Evolutionary conservation across 2,888 invertebrate genomes (phyloP).

Genomic region (Eupithecia insigniata): DNA sequence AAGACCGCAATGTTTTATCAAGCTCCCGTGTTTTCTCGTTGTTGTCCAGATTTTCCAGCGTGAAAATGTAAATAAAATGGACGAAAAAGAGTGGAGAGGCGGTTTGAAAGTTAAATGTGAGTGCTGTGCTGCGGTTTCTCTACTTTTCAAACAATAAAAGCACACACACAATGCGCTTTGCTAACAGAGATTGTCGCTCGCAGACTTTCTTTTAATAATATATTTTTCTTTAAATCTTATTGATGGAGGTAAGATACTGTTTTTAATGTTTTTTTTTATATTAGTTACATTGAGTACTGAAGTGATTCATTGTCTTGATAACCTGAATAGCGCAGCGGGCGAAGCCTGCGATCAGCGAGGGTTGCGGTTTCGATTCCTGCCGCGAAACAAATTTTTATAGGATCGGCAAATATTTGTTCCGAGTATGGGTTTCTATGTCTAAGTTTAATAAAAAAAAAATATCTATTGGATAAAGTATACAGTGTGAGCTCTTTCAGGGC

Average conservation of each 20-base stretch:
- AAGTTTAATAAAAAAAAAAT: background rate
- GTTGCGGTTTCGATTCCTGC: no score
- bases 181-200: slow-evolving; percentile 14
- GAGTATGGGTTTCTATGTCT: background rate
- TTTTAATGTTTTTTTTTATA: background rate
- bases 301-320: background rate
- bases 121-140: slow-evolving; percentile 52
- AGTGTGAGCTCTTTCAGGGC: no score
- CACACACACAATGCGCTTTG: slow-evolving; percentile 25
- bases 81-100: slow-evolving; percentile 32
- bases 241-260: background rate
- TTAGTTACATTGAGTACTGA: no score
- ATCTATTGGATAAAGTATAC: no score
- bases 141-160: slow-evolving; percentile 43
- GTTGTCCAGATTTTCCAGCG: slow-evolving; percentile 7
- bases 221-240: background rate
- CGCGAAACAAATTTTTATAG: no score
- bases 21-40: background rate
- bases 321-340: background rate
- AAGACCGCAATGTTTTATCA: background rate
- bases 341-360: no score
- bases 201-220: slow-evolving; percentile 2
- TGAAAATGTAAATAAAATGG: slow-evolving; percentile 27
- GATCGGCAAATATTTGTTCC: background rate
- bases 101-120: slow-evolving; percentile 56